Percentiles rank a stretch among this genome's conserved stretches.
Evolutionary conservation across 2,113 vertebrate species (phyloP).

Genomic region (Brienomyrus longianalis): DNA sequence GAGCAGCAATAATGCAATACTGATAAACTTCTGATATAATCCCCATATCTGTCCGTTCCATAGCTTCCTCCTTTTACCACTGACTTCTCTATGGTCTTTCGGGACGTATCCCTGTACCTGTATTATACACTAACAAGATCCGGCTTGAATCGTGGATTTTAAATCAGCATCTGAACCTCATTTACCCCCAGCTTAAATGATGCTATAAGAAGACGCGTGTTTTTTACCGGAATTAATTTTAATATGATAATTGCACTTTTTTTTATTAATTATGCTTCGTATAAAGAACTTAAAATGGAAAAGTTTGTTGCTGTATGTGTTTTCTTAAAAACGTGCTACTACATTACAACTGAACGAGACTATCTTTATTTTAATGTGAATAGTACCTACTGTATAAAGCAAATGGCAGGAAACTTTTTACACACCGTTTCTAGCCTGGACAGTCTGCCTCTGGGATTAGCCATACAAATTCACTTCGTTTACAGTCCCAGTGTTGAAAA

Average conservation of each 20-base stretch:
- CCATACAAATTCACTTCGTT: constrained; percentile 22
- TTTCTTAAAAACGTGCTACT: background rate
- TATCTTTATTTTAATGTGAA: background rate
- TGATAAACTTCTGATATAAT: background rate
- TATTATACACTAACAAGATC: background rate
- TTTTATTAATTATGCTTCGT: background rate
- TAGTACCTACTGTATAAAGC: background rate
- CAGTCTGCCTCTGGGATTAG: background rate
- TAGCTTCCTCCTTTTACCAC: background rate
- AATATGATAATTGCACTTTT: background rate
- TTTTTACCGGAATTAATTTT: background rate
- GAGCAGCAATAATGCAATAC: background rate
- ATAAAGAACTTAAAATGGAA: background rate
- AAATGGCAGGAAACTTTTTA: background rate
- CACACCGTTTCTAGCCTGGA: background rate
- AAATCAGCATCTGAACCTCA: background rate
- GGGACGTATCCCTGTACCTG: background rate
- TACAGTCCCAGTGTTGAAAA: constrained; percentile 40
- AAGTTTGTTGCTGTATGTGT: background rate
- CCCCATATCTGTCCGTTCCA: background rate
- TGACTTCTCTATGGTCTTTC: background rate
- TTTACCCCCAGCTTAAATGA: background rate
- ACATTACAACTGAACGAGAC: background rate
- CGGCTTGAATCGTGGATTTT: background rate
- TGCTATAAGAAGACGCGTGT: background rate